Conservation (phyloP, 1,140 invertebrate genomes). For the Aphis gossypii region DNA sequence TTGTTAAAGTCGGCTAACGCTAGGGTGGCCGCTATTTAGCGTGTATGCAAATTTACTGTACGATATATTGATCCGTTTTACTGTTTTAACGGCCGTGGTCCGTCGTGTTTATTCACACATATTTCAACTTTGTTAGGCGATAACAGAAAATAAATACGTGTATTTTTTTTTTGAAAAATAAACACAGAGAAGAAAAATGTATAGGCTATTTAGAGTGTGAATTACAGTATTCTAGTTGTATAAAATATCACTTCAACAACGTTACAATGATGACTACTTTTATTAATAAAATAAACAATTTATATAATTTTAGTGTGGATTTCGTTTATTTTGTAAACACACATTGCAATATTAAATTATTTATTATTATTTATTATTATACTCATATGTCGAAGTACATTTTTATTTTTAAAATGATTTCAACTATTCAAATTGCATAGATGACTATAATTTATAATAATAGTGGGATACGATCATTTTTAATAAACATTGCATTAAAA, state of each 20-base stretch:
- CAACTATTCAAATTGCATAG: neutral
- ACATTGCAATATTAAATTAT: neutral
- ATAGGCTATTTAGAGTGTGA: neutral
- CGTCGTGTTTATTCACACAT: neutral
- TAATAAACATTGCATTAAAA: neutral
- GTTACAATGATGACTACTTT: too few species aligned
- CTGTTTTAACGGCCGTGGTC: neutral
- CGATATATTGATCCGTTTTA: neutral
- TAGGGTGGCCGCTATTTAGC: neutral
- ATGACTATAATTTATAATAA: neutral
- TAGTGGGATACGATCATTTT: too few species aligned
- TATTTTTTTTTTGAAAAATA: neutral
- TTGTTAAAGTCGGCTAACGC: neutral
- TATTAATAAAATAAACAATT: neutral
- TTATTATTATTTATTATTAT: neutral
- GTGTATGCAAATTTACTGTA: neutral
- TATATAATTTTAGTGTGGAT: neutral
- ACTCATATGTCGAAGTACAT: neutral
- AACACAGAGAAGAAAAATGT: neutral
- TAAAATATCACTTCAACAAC: too few species aligned
- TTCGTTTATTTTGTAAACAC: neutral
- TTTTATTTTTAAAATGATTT: neutral
- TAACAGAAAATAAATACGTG: neutral
- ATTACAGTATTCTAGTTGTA: neutral
- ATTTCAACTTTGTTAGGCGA: neutral